These are phyloP conservation scores for Tyto alba DNA, from an alignment of 2,113 vertebrate genomes.

Conservation along the genomic window DNA sequence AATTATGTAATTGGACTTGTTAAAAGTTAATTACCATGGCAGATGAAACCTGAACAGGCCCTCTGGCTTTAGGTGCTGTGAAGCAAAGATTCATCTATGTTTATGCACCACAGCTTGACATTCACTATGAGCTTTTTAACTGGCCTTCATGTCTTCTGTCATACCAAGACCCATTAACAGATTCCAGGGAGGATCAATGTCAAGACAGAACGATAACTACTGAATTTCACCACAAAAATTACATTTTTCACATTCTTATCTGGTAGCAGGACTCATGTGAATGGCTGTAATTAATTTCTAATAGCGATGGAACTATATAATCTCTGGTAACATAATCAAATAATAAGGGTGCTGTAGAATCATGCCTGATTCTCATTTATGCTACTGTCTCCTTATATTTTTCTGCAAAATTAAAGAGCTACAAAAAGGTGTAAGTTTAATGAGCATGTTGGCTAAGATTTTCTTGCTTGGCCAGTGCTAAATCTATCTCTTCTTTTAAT, in stretches of 20 bases:
- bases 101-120: background rate
- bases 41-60: background rate
- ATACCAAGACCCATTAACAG: background rate
- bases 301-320: background rate
- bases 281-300: background rate
- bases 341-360: background rate
- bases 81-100: background rate
- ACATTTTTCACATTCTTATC: background rate
- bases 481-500: background rate
- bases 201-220: background rate
- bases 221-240: background rate
- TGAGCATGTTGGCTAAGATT: background rate
- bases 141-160: background rate
- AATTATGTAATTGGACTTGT: background rate
- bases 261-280: background rate
- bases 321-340: background rate
- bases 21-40: background rate
- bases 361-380: background rate
- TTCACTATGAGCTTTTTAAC: background rate
- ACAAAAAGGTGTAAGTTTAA: background rate
- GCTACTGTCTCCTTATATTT: background rate
- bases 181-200: background rate
- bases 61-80: background rate
- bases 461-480: background rate
- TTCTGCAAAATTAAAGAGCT: background rate